Evolutionary conservation across 2,888 invertebrate genomes (phyloP), one percentile per base, ranked within the genome.

Genomic region (Agrilus cyanescens): DNA sequence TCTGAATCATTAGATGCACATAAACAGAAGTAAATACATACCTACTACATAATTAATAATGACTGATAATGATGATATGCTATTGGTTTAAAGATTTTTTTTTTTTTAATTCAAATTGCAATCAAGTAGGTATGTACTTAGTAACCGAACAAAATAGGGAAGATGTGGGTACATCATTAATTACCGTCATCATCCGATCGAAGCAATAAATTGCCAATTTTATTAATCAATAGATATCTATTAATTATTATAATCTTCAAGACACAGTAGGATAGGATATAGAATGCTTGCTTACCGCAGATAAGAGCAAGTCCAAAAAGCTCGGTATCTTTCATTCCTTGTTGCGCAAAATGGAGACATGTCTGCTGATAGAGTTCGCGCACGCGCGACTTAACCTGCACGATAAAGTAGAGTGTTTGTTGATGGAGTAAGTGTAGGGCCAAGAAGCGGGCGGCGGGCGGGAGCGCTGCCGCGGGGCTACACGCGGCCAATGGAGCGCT

Each of bases 251-350:
- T n/a, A n/a, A n/a, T n/a, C n/a, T n/a, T n/a, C n/a, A n/a, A n/a
- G n/a, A n/a, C n/a, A n/a, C n/a, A 18, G 20, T 16, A 35, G 14
- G 20, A 40, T 30, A 25, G 3, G 29, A 34, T 29, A 12, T 39
- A 12, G 12, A 18, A 8, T 12, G 31, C n/a, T 32, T 41, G 73
- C 80, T 78, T 67, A 88, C 88, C 88, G 75, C 82, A 82, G 63
- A 83, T 75, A 60, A 84, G 74, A 58, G 88, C 86, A 65, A 90
- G 71, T 61, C 88, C 88, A 72, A 89, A 89, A 58, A 88, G 78
- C 62, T 87, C 84, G 61, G 81, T 80, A 69, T 88, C 87, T 69
- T 79, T 76, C 76, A 88, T 81, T 68, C 84, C 85, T 71, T 82
- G 80, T 63, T 85, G 78, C 61, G 80, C 80, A 58, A 87, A 80